phyloP scores from a whole-genome alignment of 2,113 vertebrate species.

The Oryzias melastigma region DNA sequence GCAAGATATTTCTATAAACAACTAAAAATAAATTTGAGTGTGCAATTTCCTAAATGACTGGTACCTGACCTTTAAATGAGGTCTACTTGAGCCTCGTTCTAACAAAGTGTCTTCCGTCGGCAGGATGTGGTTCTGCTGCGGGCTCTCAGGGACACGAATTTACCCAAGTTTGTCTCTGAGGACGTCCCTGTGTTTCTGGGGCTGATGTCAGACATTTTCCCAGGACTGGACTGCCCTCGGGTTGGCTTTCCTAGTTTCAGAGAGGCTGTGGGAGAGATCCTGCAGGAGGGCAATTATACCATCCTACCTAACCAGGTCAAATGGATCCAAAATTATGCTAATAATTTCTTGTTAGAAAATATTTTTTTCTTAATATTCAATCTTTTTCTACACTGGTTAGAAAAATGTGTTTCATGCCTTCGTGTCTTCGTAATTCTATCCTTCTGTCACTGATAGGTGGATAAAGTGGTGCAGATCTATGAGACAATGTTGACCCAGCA shows the following conservation, averaged over 20 bases:
- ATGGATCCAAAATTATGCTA: too few relatives aligned
- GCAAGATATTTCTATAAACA: too few relatives aligned
- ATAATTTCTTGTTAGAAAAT: too few relatives aligned
- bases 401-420: background rate
- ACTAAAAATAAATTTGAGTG: too few relatives aligned
- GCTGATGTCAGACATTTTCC: conserved; percentile 92
- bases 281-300: conserved; percentile 82
- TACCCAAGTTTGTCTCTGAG: conserved; percentile 96
- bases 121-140: conserved; percentile 97
- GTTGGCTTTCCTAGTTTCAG: conserved; percentile 90
- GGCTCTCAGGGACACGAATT: conserved; percentile 94
- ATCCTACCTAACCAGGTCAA: conserved; percentile 85
- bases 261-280: conserved; percentile 84
- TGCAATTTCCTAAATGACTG: background rate
- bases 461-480: conserved; percentile 97
- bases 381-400: background rate
- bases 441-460: conserved; percentile 78
- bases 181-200: conserved; percentile 95
- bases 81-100: background rate
- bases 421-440: background rate
- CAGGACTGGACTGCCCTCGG: conserved; percentile 91
- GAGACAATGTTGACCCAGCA: conserved; percentile 98
- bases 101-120: background rate
- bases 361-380: background rate
- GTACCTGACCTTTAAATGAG: too few relatives aligned